Evolutionary conservation across 2,888 invertebrate genomes (phyloP), one percentile per base, ranked within the genome.

Genomic region (Thysanoteuthis rhombus): DNA sequence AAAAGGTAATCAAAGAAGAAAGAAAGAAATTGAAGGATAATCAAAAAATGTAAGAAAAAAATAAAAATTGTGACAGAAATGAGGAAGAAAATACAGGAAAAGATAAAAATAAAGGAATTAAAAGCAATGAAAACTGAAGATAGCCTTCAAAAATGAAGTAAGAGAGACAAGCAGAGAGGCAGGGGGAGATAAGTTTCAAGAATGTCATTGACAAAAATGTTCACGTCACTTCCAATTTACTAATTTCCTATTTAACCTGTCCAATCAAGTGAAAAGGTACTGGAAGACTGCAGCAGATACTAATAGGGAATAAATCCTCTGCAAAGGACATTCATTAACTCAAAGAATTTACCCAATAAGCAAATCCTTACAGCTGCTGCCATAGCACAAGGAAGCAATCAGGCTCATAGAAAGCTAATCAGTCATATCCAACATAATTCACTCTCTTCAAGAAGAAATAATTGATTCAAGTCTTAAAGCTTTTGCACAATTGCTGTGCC

Each of bases 401-500:
- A 75, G n/a, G 75, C 75, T 75, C n/a, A n/a, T 4, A 36, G 75
- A 36, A 75, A 75, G 3, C 16, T 75, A 36, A 75, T 75, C 75
- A 75, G n/a, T 25, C 75, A 36, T 19, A 75, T 75, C 75, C 75
- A 75, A n/a, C n/a, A 75, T 75, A 75, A 75, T 75, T 75, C 75
- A 36, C n/a, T n/a, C 75, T 75, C 4, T 75, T 75, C n/a, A 36
- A 75, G n/a, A n/a, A 75, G n/a, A 75, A 75, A 75, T 75, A 75
- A 75, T 75, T 75, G 75, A 75, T 75, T 75, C n/a, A 75, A 16
- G n/a, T n/a, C n/a, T n/a, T 75, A 75, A 75, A n/a, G 75, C n/a
- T 75, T 75, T 75, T 75, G n/a, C n/a, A 75, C 75, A 75, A 75
- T 75, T 75, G 75, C 75, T n/a, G n/a, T 75, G 75, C 75, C 75